Base-by-base conservation (phyloP, 2,113 vertebrate species). In the Terrapene triunguis region DNA sequence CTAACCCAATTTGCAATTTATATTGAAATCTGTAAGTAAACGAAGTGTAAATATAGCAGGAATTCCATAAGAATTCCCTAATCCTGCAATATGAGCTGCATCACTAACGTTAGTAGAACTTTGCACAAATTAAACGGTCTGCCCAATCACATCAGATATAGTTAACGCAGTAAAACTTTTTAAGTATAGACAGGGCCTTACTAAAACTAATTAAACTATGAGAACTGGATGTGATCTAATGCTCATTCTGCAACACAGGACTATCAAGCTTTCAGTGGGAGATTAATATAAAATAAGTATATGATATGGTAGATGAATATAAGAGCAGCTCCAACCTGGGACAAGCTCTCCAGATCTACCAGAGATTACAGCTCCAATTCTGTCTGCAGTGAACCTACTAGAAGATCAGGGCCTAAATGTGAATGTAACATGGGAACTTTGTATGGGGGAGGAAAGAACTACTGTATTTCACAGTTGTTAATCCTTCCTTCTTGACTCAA, bases 281-380 rank as follows among this genome's bases (percentile, higher is more conserved):
- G 10, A 22, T 25, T 38, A 38, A 25, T 12, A 74, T 42, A 42
- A 42, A 21, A 72, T 72, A n/a, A 74, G 19, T 74, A 54, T 55
- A 53, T 51, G n/a, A 82, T 50, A 27, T 24, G 14, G 10, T 3
- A 0, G 54, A 27, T 32, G 8, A 65, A 65, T 35, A 19, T 35
- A 65, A 65, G 7, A 35, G 11, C 32, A 65, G 32, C 4, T 65
- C 62, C 32, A n/a, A 17, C 12, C 16, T 65, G 62, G 32, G 16
- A 65, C 62, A 65, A 76, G 50, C 25, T 89, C 94, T 90, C 38
- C 38, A 1, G 4, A 54, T 17, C 29, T 53, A 82, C 4, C 42
- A 76, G 47, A 87, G 17, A 54, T 50, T 5, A 74, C 10, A 83
- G 9, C 0, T 0, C 0, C 38, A 27, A n/a, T 79, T 84, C 19